A percentile compares a stretch with the other conserved stretches of the same genome.
phyloP scores from a whole-genome alignment of 2,113 vertebrate genomes.

The Okapia johnstoni region DNA sequence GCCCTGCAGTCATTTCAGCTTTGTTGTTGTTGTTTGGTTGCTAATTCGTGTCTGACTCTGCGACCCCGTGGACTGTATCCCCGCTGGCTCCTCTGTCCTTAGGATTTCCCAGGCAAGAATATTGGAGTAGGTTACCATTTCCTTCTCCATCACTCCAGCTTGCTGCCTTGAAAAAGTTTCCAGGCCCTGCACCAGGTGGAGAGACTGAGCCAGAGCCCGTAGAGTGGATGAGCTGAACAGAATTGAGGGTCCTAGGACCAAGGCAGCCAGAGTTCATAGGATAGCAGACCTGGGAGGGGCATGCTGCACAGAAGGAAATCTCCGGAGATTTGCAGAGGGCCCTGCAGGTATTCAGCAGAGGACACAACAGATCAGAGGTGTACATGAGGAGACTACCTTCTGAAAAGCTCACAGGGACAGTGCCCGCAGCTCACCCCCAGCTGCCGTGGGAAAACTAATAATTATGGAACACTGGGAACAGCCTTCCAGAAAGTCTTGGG shows the following conservation, averaged over 20 bases:
- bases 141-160: background rate
- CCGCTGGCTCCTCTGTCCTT: background rate
- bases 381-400: background rate
- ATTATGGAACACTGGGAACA: background rate
- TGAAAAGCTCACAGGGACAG: fast-evolving
- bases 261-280: background rate
- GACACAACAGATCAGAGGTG: background rate
- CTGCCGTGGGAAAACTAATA: background rate
- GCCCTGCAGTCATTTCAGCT: background rate
- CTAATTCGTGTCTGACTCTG: background rate
- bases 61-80: background rate
- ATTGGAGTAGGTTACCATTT: background rate
- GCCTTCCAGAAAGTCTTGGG: background rate
- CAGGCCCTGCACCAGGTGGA: too few species aligned
- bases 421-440: background rate
- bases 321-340: background rate
- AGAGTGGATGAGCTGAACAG: background rate
- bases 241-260: background rate
- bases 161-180: background rate
- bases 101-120: background rate
- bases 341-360: background rate
- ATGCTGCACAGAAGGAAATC: background rate
- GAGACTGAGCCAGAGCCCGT: background rate
- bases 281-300: background rate
- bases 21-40: background rate